Evolutionary conservation across 2,888 invertebrate species (phyloP), one percentile per base, ranked within the genome.

Genomic region (Gastracanthus pulcherrimus): DNA sequence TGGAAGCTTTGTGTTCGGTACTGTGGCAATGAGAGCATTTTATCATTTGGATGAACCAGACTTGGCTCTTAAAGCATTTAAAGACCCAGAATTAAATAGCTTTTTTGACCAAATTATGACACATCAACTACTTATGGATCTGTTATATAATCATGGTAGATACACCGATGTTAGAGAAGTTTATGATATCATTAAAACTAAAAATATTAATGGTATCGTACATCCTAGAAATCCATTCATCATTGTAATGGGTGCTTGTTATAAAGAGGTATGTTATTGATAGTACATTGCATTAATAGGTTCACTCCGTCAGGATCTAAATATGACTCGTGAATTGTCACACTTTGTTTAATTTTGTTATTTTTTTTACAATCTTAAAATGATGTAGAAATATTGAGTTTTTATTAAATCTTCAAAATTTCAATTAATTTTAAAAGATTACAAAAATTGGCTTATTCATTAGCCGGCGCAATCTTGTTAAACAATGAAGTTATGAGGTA

Each of bases 1-100:
- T 93, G 96, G 96, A n/a, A 95, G 93, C 85, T 97, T 94, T 90
- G 89, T 95, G 5, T 97, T 97, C 93, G 97, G 97, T 0, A 96
- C 97, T 4, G 95, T 97, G 16, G 93, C 96, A 0, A 96, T 97
- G 96, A 93, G 97, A 86, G 93, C 96, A 93, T 95, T 95, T 81
- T 93, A 97, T 89, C 92, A 93, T 86, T 91, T 96, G 48, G 94
- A 96, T 89, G 94, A 95, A 87, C 94, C 95, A 1, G 93, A 94
- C 58, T 91, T 94, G 83, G 97, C 97, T 13, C 88, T 95, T 16
- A 86, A 94, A 89, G 94, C 94, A 89, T 96, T 95, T 87, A 93
- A 94, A 84, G 93, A 95, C 84, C 93, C 94, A 1, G 92, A 92
- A 60, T 92, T 96, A 38, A 90, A 90, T 23, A 94, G 94, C 7